Evolutionary conservation across 2,797 vertebrate genomes (phyloP).

Genomic region (Myotis planiceps): DNA sequence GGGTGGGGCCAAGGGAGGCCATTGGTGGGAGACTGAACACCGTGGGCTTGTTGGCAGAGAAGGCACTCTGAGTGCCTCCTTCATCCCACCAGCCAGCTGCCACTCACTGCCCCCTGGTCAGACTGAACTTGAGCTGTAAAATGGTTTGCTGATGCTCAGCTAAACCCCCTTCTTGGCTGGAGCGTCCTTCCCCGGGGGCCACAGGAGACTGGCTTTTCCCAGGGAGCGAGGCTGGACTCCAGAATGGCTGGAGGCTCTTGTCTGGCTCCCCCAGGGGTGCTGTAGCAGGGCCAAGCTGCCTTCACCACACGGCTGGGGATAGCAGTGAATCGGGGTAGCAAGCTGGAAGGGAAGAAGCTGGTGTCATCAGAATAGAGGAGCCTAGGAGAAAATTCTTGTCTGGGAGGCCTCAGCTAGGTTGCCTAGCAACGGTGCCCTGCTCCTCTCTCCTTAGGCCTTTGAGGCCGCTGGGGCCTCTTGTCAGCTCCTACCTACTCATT

Average conservation of each 20-base stretch:
- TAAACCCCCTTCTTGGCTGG: not conserved
- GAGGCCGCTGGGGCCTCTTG: not conserved
- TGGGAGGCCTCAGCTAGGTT: not conserved
- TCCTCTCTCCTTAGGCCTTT: not conserved
- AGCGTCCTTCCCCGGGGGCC: not conserved
- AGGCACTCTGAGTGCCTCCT: not conserved
- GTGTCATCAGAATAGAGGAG: not conserved
- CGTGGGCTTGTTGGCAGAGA: not conserved
- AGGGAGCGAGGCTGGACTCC: not conserved
- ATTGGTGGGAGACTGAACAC: not conserved
- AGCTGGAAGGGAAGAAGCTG: not conserved
- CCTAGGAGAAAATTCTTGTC: not conserved
- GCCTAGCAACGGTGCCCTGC: constrained; percentile 43
- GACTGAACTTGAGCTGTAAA: not conserved
- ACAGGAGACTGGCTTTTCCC: not conserved
- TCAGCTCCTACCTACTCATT: not conserved
- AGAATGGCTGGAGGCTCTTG: not conserved
- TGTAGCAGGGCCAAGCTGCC: constrained; percentile 2
- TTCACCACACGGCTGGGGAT: not conserved
- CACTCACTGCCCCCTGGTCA: not conserved
- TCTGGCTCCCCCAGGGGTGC: not conserved
- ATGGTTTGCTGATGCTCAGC: not conserved
- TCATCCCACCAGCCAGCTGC: not conserved
- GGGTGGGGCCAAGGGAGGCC: not conserved
- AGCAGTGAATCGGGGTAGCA: not conserved